Percentiles rank a stretch among this genome's conserved stretches.
Conservation (phyloP, 2,113 vertebrate genomes). For the Vidua chalybeata region DNA sequence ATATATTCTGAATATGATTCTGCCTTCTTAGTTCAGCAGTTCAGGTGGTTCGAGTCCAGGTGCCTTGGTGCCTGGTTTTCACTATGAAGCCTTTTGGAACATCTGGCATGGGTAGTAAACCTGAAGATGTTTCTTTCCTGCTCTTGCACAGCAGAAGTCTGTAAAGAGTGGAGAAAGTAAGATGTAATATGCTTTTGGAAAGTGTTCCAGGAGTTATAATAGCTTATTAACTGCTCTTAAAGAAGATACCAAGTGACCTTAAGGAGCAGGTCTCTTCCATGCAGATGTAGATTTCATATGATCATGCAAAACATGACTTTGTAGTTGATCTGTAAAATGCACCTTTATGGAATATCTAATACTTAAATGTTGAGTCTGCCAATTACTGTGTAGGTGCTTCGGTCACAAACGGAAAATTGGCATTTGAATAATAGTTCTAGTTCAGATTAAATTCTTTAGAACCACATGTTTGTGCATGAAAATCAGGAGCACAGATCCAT, state of each 20-base stretch:
- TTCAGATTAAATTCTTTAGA: background rate
- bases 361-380: background rate
- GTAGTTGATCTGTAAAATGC: background rate
- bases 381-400: background rate
- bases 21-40: background rate
- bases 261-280: background rate
- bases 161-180: background rate
- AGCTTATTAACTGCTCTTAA: background rate
- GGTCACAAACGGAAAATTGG: background rate
- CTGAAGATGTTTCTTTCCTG: background rate
- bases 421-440: background rate
- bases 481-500: background rate
- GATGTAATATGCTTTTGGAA: background rate
- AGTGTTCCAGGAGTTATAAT: background rate
- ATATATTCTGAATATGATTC: background rate
- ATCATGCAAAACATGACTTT: background rate
- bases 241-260: background rate
- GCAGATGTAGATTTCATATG: background rate
- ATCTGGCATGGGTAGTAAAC: background rate
- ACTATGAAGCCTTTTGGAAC: background rate
- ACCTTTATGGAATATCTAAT: background rate
- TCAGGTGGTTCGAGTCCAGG: background rate
- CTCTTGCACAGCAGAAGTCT: background rate
- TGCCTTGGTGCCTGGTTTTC: background rate
- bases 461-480: background rate